Percentiles rank a stretch among this genome's conserved stretches.
These are phyloP conservation scores for Epinotia bilunana DNA, from an alignment of 2,888 invertebrate genomes.

Conservation along the genomic window DNA sequence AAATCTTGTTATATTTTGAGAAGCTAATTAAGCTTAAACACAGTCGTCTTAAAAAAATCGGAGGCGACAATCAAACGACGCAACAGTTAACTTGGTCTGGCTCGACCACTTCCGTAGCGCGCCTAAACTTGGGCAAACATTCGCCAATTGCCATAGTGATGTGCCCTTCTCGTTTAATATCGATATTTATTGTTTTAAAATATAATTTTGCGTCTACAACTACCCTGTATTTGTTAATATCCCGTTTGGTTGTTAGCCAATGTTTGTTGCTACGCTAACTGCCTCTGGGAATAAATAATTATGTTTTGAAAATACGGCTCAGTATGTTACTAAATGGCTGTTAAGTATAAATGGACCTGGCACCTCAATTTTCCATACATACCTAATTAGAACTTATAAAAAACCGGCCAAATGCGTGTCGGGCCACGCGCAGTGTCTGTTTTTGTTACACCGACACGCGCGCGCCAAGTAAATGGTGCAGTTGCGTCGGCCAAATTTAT, in stretches of 20 bases:
- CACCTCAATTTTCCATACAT: no score
- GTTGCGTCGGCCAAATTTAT: no score
- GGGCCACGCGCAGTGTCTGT: no score
- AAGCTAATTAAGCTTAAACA: not conserved
- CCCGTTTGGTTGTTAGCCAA: not conserved
- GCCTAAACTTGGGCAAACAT: slow-evolving; percentile 80
- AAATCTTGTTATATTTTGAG: not conserved
- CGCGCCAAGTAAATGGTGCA: no score
- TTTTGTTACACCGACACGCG: no score
- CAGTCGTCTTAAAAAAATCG: not conserved
- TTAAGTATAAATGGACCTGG: no score
- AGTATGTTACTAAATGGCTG: no score
- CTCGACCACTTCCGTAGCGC: slow-evolving; percentile 78
- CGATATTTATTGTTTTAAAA: slow-evolving; percentile 47
- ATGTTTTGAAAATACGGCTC: no score
- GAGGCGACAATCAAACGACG: slow-evolving; percentile 74
- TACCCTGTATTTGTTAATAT: not conserved
- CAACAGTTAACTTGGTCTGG: slow-evolving; percentile 80
- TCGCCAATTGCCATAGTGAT: slow-evolving; percentile 75
- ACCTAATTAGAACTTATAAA: no score
- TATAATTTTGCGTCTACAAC: not conserved
- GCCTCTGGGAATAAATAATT: no score
- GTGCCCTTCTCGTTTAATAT: slow-evolving; percentile 49
- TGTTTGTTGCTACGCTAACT: no score
- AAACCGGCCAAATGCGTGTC: no score